Conservation (phyloP, 2,797 vertebrate genomes). For the Gorsachius magnificus region DNA sequence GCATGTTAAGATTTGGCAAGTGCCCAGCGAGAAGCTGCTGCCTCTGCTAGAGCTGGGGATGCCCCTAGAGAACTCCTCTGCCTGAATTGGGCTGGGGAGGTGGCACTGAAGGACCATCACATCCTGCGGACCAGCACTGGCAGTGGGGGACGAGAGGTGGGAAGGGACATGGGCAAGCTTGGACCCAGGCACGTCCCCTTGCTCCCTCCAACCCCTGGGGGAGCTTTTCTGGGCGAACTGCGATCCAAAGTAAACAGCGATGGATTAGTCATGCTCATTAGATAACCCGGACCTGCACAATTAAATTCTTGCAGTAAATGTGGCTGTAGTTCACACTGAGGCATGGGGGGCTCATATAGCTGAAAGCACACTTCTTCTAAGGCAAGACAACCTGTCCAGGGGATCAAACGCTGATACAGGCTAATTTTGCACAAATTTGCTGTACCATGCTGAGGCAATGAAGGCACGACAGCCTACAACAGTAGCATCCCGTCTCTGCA, state of each 20-base stretch:
- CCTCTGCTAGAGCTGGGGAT: not conserved
- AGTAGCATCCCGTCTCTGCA: accelerated
- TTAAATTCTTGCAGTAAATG: not conserved
- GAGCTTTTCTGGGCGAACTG: not conserved
- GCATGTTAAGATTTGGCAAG: not conserved
- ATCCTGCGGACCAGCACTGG: accelerated
- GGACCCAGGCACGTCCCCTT: accelerated
- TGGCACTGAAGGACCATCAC: not conserved
- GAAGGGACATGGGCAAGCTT: not conserved
- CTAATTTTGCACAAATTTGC: not conserved
- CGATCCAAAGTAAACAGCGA: accelerated
- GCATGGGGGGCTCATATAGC: not conserved
- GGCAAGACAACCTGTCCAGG: not conserved
- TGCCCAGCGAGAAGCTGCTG: not conserved
- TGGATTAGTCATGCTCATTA: not conserved
- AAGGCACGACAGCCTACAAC: accelerated
- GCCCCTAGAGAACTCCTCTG: not conserved
- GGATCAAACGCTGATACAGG: not conserved
- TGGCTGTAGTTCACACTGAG: not conserved
- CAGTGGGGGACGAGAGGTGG: accelerated
- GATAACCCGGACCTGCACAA: not conserved
- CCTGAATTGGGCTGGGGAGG: accelerated
- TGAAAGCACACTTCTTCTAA: not conserved
- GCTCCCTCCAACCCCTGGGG: not conserved
- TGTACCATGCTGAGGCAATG: accelerated